Evolutionary conservation across 2,888 invertebrate genomes (phyloP), one percentile per base, ranked within the genome.

Genomic region (Bedellia somnulentella): DNA sequence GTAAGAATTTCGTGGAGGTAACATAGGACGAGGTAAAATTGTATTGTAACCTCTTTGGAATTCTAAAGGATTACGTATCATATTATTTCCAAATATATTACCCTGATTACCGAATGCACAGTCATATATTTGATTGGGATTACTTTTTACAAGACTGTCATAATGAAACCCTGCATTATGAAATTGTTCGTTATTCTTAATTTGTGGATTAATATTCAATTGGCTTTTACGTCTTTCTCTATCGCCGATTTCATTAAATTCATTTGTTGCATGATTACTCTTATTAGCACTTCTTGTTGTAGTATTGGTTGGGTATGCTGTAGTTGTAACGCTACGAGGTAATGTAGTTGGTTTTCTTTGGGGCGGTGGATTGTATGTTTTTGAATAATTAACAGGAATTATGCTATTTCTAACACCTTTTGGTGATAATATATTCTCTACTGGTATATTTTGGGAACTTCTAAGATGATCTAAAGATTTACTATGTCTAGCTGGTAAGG

Each of bases 381-480:
- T 67, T 30, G 25, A 78, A 63, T 58, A 79, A 58, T 51, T 78
- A 40, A 75, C 61, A 29, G 73, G 67, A 13, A 57, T 47, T 38
- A 71, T 71, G 3, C 75, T 71, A 42, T 46, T 55, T 44, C 67
- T 73, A 45, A 57, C 57, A 2, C 53, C 37, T 37, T 55, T 59
- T 40, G 71, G 73, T 5, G 56, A 44, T 30, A 70, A 43, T 15
- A 54, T 56, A 6, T 9, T 6, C 9, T 11, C 17, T 4, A 17
- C 16, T 9, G 67, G 60, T 16, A 57, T 46, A 51, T 67, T 57
- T 50, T 75, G 64, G 24, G 78, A 73, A 5, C 83, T 73, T 42
- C 86, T 82, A 27, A 90, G 58, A 43, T 90, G 89, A 57, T 91
- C 91, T 38, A 91, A 58, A 2, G 89, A 89, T 53, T 89, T 89